These are phyloP conservation scores for Phenganax marumi DNA, from an alignment of 92 coral and sea anemone species.

Conservation along the genomic window DNA sequence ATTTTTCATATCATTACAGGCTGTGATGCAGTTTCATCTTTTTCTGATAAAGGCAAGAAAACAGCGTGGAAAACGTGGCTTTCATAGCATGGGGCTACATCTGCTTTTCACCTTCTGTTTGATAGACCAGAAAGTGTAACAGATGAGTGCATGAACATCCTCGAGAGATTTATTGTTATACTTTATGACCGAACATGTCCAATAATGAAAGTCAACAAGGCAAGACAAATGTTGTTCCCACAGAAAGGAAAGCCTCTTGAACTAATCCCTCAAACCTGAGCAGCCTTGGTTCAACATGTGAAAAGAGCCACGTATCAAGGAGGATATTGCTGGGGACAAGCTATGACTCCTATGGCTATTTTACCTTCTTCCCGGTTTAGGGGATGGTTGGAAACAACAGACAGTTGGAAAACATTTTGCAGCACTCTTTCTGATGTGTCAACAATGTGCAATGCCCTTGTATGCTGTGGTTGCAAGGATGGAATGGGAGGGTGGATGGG, in stretches of 20 bases:
- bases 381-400: slow-evolving; percentile 31
- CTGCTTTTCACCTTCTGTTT: slow-evolving; percentile 31
- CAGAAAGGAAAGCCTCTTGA: not conserved
- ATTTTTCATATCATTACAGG: slow-evolving; percentile 16
- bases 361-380: slow-evolving; percentile 23
- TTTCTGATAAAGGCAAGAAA: slow-evolving; percentile 21
- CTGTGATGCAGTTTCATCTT: slow-evolving; percentile 23
- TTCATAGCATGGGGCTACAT: slow-evolving; percentile 21
- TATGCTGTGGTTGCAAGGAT: slow-evolving; percentile 19
- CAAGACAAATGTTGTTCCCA: not conserved
- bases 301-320: slow-evolving; percentile 17
- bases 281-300: slow-evolving; percentile 14
- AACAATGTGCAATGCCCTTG: slow-evolving; percentile 11
- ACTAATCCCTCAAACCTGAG: not conserved
- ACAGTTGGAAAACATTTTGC: slow-evolving; percentile 29
- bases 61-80: slow-evolving; percentile 9
- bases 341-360: slow-evolving; percentile 24
- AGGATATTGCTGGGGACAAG: slow-evolving; percentile 39
- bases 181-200: slow-evolving; percentile 1
- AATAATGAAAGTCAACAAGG: not conserved
- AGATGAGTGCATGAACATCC: slow-evolving; percentile 23
- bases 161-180: not conserved
- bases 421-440: slow-evolving; percentile 30
- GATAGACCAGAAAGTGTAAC: slow-evolving; percentile 1
- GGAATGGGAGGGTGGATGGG: too few relatives aligned